These are phyloP conservation scores for Spialia ferax DNA, from an alignment of 2,888 invertebrate species.

Conservation along the genomic window DNA sequence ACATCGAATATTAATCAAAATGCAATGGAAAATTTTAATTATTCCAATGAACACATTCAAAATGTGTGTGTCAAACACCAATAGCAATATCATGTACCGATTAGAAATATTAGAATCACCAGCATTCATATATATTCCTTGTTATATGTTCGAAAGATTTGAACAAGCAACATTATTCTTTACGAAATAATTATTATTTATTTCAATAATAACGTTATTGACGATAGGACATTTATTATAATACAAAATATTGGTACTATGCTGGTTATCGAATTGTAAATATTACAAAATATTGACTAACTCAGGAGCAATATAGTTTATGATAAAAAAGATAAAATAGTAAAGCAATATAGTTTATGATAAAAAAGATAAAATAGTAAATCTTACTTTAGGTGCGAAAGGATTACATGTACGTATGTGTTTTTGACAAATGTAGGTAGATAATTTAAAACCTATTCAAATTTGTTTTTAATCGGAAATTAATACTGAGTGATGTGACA, in stretches of 20 bases:
- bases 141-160: background rate
- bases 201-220: background rate
- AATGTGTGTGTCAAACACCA: slow-evolving; percentile 26
- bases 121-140: background rate
- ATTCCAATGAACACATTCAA: slow-evolving; percentile 34
- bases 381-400: slow-evolving; percentile 32
- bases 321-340: slow-evolving; percentile 33
- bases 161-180: background rate
- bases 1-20: slow-evolving; percentile 26
- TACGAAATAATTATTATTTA: no score
- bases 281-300: slow-evolving; percentile 24
- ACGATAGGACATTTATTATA: background rate
- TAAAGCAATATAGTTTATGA: slow-evolving; percentile 28
- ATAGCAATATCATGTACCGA: slow-evolving; percentile 8
- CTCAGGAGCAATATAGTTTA: slow-evolving; percentile 26
- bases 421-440: slow-evolving; percentile 30
- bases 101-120: background rate
- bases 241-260: background rate
- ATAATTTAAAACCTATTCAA: slow-evolving; percentile 28
- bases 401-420: slow-evolving; percentile 22
- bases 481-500: slow-evolving; percentile 7
- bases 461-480: background rate
- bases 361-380: slow-evolving; percentile 36
- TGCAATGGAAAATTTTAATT: slow-evolving; percentile 17
- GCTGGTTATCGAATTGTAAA: slow-evolving; percentile 7